Conservation (phyloP, 2,888 invertebrate species). For the Eupithecia exiguata region DNA sequence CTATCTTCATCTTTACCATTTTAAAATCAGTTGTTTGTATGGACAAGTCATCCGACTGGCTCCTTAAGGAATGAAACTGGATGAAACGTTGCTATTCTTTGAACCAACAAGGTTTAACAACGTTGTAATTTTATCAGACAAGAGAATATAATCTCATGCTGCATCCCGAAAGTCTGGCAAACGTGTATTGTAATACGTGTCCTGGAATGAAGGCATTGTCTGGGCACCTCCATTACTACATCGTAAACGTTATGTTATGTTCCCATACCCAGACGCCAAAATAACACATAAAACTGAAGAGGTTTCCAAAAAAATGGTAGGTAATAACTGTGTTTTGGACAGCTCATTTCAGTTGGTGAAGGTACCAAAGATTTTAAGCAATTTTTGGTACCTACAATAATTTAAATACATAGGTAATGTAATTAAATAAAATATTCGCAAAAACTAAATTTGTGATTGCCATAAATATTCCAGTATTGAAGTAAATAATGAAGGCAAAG, state of each 20-base stretch:
- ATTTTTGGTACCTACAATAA: too few relatives aligned
- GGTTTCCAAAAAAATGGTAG: not conserved
- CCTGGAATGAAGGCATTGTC: conserved; percentile 27
- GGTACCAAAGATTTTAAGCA: not conserved
- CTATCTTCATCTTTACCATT: too few relatives aligned
- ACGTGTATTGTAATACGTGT: conserved; percentile 1
- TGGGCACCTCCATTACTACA: conserved; percentile 27
- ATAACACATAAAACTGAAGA: conserved; percentile 8
- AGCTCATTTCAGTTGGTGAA: not conserved
- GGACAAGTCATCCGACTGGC: too few relatives aligned
- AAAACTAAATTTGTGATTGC: not conserved
- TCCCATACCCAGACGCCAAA: not conserved
- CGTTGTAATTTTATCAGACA: not conserved
- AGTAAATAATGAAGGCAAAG: not conserved
- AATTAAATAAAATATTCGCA: not conserved
- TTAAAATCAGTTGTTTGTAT: too few relatives aligned
- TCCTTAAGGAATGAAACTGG: too few relatives aligned
- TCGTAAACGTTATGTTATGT: conserved; percentile 42
- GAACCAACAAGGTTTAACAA: not conserved
- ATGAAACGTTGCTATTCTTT: not conserved
- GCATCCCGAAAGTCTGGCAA: conserved; percentile 26
- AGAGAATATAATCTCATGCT: not conserved
- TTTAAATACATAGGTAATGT: too few relatives aligned
- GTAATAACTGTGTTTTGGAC: conserved; percentile 1
- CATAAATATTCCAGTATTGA: not conserved